phyloP scores from a whole-genome alignment of 2,888 invertebrate species.

The Volucella zonaria region DNA sequence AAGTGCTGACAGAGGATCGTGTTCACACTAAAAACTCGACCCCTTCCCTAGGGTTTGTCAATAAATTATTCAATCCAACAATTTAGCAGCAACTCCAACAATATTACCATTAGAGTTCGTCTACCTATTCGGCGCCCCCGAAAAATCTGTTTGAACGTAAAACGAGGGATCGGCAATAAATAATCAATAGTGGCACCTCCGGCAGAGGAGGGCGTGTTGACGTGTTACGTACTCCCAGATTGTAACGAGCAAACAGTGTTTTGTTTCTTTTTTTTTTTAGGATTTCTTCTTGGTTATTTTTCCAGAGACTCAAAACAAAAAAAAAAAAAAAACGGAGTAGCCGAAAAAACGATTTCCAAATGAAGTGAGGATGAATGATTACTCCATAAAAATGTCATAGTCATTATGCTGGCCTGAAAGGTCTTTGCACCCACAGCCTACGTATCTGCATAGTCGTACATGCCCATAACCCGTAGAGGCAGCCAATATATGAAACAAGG shows the following conservation, averaged over 20 bases:
- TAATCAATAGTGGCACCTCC: conserved; percentile 29
- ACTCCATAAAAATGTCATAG: conserved; percentile 65
- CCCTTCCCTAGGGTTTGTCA: conserved; percentile 1
- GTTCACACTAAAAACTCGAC: conserved; percentile 31
- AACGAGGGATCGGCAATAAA: conserved; percentile 23
- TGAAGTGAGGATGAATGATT: conserved; percentile 50
- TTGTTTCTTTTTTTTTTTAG: too few species aligned
- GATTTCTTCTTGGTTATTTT: too few species aligned
- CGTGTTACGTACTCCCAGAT: too few species aligned
- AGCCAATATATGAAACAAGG: conserved; percentile 25
- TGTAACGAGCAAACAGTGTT: too few species aligned
- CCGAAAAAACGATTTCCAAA: conserved; percentile 16
- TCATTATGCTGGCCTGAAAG: conserved; percentile 6
- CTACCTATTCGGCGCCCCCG: conserved; percentile 36
- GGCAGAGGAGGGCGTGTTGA: background rate
- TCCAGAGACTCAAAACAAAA: too few species aligned
- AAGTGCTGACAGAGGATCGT: conserved; percentile 28
- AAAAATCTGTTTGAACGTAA: background rate
- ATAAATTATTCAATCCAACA: conserved; percentile 17
- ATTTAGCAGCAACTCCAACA: background rate
- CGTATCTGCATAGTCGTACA: conserved; percentile 1
- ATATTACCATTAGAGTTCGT: conserved; percentile 35
- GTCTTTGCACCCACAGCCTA: conserved; percentile 13
- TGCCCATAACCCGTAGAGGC: background rate
- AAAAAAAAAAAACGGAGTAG: background rate